Evolutionary conservation across 1,140 invertebrate genomes (phyloP).

Genomic region (Pogonomyrmex barbatus): DNA sequence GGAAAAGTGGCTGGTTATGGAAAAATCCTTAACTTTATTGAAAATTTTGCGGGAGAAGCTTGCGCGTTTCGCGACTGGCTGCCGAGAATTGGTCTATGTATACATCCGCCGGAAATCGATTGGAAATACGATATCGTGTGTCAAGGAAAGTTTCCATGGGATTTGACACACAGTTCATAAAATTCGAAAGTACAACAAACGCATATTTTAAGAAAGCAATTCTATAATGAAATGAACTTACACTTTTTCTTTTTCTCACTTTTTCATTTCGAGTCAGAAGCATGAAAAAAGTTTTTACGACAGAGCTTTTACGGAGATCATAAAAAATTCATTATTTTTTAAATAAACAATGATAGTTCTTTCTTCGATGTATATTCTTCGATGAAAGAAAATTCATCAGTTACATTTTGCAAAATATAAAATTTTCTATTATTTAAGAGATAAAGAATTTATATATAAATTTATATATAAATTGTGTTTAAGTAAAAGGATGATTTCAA

Average conservation of each 20-base stretch:
- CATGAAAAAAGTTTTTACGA: not conserved
- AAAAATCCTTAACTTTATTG: not conserved
- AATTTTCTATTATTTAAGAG: not conserved
- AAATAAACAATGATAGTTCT: not conserved
- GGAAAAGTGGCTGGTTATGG: not conserved
- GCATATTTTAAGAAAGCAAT: conserved; percentile 22
- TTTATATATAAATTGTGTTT: not conserved
- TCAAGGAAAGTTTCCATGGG: conserved; percentile 26
- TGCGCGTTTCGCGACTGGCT: not conserved
- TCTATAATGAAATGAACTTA: conserved; percentile 28
- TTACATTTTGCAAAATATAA: not conserved
- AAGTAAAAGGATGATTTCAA: not conserved
- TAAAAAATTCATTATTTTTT: conserved; percentile 30
- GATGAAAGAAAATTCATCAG: not conserved
- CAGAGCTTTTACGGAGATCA: not conserved
- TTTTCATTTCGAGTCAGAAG: not conserved
- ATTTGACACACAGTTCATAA: not conserved
- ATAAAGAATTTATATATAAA: not conserved
- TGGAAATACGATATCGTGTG: conserved; percentile 34
- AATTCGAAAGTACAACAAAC: not conserved
- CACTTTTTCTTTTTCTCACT: not conserved
- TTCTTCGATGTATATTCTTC: not conserved
- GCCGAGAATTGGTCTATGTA: not conserved
- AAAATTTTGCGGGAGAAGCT: not conserved
- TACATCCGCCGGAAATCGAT: conserved; percentile 29